A percentile compares a stretch with the other conserved stretches of the same genome.
phyloP scores from a whole-genome alignment of 2,113 vertebrate species.

The Rhagologus leucostigma region DNA sequence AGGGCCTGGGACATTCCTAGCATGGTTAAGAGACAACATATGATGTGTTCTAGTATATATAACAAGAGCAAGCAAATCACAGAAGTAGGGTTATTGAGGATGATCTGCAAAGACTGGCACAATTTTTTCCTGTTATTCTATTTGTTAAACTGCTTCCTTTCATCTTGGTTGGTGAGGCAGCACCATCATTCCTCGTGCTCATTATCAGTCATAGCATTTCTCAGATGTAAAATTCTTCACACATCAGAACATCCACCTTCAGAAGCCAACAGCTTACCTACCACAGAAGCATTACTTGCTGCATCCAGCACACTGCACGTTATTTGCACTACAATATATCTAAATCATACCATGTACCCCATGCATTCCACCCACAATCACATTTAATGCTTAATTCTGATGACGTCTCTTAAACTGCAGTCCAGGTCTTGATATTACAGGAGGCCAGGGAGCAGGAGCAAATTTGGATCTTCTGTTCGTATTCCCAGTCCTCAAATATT shows the following conservation, averaged over 20 bases:
- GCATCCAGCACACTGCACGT: not conserved
- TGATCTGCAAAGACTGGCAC: not conserved
- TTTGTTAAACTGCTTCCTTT: not conserved
- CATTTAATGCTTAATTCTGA: not conserved
- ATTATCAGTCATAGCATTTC: not conserved
- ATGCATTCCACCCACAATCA: not conserved
- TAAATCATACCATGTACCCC: not conserved
- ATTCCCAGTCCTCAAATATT: not conserved
- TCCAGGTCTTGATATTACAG: not conserved
- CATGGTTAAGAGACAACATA: not conserved
- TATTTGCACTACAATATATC: not conserved
- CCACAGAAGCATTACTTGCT: not conserved
- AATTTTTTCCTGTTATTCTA: not conserved
- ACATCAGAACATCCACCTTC: not conserved
- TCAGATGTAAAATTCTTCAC: not conserved
- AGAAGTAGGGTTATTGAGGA: not conserved
- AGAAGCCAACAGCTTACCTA: not conserved
- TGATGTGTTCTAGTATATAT: not conserved
- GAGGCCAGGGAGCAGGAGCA: not conserved
- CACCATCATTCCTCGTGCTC: rapidly evolving
- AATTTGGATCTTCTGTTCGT: not conserved
- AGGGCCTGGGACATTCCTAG: not conserved
- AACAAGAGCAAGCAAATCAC: not conserved
- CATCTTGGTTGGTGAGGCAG: not conserved
- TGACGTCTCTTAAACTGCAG: not conserved